A percentile compares a stretch with the other conserved stretches of the same genome.
phyloP scores from a whole-genome alignment of 2,113 vertebrate species.

The Tautogolabrus adspersus region DNA sequence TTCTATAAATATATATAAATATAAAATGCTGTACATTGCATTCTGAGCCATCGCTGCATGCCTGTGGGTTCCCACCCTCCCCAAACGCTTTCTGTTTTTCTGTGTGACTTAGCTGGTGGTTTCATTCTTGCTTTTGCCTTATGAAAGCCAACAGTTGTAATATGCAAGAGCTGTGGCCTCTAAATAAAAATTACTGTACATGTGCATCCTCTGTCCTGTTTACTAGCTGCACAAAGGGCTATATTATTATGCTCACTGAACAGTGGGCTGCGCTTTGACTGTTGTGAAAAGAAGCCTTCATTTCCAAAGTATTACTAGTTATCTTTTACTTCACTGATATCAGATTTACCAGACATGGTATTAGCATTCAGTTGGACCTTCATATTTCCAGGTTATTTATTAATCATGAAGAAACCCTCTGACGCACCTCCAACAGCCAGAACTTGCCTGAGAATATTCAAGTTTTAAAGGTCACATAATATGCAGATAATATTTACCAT shows the following conservation, averaged over 20 bases:
- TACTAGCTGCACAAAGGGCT: background rate
- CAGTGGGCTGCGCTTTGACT: background rate
- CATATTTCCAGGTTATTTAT: no score
- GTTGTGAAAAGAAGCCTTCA: background rate
- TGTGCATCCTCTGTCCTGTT: conserved; percentile 69
- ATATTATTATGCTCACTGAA: no score
- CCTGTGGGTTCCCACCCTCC: conserved; percentile 85
- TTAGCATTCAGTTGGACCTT: no score
- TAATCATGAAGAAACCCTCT: no score
- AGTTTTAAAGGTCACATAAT: no score
- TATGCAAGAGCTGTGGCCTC: conserved; percentile 99
- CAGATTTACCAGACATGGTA: no score
- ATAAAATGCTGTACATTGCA: conserved; percentile 97
- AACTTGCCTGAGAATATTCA: background rate
- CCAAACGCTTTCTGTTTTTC: conserved; percentile 89
- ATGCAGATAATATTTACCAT: no score
- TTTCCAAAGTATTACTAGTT: background rate
- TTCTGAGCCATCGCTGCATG: conserved; percentile 96
- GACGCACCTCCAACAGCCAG: background rate
- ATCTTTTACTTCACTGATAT: no score
- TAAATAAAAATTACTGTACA: conserved; percentile 98
- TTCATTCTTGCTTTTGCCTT: conserved; percentile 99
- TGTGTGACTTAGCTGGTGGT: conserved; percentile 95
- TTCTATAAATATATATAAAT: conserved; percentile 83
- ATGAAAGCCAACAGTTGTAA: conserved; percentile 99